A percentile compares a stretch with the other conserved stretches of the same genome.
phyloP scores from a whole-genome alignment of 2,888 invertebrate species.

The Glaucopsyche alexis region DNA sequence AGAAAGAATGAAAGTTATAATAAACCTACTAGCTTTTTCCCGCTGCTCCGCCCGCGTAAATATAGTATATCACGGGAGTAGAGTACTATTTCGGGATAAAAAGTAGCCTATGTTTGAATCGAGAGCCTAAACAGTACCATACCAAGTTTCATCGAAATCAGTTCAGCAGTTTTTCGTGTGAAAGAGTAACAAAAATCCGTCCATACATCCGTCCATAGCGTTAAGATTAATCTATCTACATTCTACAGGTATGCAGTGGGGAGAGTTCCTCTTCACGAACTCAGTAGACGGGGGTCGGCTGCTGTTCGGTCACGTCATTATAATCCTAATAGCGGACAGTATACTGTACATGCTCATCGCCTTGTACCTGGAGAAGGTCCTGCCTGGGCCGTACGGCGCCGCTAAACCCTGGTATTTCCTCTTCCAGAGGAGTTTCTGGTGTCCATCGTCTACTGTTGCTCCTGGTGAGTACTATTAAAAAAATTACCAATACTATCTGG shows the following conservation, averaged over 20 bases:
- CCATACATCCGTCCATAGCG: too few relatives aligned
- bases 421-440: slow-evolving; percentile 81
- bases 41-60: too few relatives aligned
- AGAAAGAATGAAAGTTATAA: too few relatives aligned
- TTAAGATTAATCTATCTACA: too few relatives aligned
- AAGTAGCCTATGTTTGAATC: too few relatives aligned
- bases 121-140: too few relatives aligned
- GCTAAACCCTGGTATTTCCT: slow-evolving; percentile 91
- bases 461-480: slow-evolving; percentile 29
- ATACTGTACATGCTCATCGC: slow-evolving; percentile 87
- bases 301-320: slow-evolving; percentile 84
- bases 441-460: slow-evolving; percentile 40
- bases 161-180: too few relatives aligned
- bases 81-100: too few relatives aligned
- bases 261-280: slow-evolving; percentile 81
- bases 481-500: neutral
- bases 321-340: slow-evolving; percentile 86
- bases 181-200: too few relatives aligned
- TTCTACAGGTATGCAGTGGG: slow-evolving; percentile 80
- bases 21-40: too few relatives aligned
- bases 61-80: too few relatives aligned
- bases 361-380: slow-evolving; percentile 91
- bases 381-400: slow-evolving; percentile 92
- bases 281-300: slow-evolving; percentile 84
- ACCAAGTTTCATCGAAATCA: too few relatives aligned